phyloP scores from a whole-genome alignment of 2,113 vertebrate species.

The Hyla sarda region DNA sequence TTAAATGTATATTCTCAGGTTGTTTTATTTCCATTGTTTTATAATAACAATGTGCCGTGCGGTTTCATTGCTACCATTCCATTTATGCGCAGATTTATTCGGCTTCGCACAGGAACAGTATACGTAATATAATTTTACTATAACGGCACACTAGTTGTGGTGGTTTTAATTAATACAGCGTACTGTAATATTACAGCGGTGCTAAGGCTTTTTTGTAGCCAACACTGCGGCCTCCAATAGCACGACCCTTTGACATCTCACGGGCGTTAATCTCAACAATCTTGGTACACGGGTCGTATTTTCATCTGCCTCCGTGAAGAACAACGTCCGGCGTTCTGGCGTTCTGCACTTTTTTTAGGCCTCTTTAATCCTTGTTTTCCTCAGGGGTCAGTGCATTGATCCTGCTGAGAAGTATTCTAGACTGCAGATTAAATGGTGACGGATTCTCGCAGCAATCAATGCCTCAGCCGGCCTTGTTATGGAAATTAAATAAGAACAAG shows the following conservation, averaged over 20 bases:
- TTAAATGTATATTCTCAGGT: not conserved
- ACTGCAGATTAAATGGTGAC: constrained; percentile 52
- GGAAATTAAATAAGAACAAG: constrained; percentile 55
- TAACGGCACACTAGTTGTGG: not conserved
- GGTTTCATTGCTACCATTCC: not conserved
- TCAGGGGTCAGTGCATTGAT: constrained; percentile 50
- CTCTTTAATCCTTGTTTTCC: constrained; percentile 33
- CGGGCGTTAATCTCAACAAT: not conserved
- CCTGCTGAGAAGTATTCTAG: constrained; percentile 46
- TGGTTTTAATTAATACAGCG: not conserved
- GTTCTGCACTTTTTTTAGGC: not conserved
- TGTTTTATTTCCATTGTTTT: not conserved
- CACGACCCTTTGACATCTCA: not conserved
- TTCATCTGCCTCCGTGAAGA: not conserved
- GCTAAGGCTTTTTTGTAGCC: not conserved
- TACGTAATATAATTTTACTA: not conserved
- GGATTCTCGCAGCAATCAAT: constrained; percentile 36
- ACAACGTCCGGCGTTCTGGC: not conserved
- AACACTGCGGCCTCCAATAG: not conserved
- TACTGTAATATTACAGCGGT: not conserved
- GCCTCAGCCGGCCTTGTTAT: constrained; percentile 36
- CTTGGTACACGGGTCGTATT: not conserved
- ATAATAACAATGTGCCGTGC: not conserved
- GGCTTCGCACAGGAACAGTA: not conserved
- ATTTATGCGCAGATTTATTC: not conserved